Evolutionary conservation across 2,888 invertebrate genomes (phyloP), one percentile per base, ranked within the genome.

Genomic region (Trypoxylon attenuatum): DNA sequence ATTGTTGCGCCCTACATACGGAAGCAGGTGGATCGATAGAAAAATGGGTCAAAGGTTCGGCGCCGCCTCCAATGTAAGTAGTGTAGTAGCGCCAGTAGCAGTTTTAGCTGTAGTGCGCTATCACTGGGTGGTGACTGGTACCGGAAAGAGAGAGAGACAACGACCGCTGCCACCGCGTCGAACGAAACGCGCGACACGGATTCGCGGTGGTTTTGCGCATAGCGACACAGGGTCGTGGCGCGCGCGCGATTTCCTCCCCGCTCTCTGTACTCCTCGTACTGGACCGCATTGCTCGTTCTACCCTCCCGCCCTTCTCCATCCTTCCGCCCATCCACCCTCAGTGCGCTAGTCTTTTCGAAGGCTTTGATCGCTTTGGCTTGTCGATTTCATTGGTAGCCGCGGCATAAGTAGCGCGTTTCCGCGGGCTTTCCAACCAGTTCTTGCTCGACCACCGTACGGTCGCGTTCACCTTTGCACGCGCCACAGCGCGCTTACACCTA

Each of bases 1-100:
- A 49, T 57, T 46, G 61, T 61, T 59, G 55, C 60, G 67, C 23
- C 65, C 66, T 69, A 73, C 62, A 67, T 68, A 59, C 66, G 63
- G 60, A 64, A 68, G 21, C 49, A 13, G 13, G 41, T 6, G 16
- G 61, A 83, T 84, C 83, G 80, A 85, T 84, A 80, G 79, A 81
- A 84, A 85, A 83, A 85, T 85, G 75, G 85, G 85, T 84, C 84
- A 82, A 77, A 83, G 81, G 72, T 82, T 78, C 71, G 69, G 59
- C 69, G 60, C 58, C 55, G 60, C 46, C 55, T 57, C 58, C 15
- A 18, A 21, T 29, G 51, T 54, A 52, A 69, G 59, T 62, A 33
- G 33, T 27, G n/a, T 6, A 10, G 27, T 27, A 27, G 27, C 10
- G 10, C 8, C 13, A 33, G 0, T 33, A 33, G 13, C 13, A 64